phyloP scores from a whole-genome alignment of 2,888 invertebrate species.

The Aphodius granarius region DNA sequence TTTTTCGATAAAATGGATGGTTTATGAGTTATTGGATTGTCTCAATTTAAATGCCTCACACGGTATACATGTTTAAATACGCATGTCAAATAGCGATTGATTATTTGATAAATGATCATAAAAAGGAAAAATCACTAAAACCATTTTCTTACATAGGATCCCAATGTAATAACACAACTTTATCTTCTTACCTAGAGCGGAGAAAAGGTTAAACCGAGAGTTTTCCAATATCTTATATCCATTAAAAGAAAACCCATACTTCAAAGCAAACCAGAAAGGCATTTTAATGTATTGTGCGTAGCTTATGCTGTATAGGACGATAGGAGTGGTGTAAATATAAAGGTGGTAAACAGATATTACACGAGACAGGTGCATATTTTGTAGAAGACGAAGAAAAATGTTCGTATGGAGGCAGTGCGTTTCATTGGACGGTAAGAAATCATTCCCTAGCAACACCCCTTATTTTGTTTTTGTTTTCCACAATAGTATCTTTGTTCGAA shows the following conservation, averaged over 20 bases:
- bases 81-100: too few species aligned
- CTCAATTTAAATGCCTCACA: too few species aligned
- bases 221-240: background rate
- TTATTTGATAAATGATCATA: too few species aligned
- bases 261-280: background rate
- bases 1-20: too few species aligned
- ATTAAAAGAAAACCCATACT: background rate
- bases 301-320: background rate
- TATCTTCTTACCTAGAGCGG: too few species aligned
- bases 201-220: too few species aligned
- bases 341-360: background rate
- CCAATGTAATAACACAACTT: too few species aligned
- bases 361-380: background rate
- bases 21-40: too few species aligned
- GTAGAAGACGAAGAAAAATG: constrained; percentile 35
- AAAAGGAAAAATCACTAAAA: too few species aligned
- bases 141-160: too few species aligned
- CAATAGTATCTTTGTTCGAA: background rate
- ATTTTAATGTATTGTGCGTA: background rate
- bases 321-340: background rate
- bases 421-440: constrained; percentile 45
- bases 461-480: background rate
- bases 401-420: constrained; percentile 52
- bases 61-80: too few species aligned
- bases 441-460: background rate